Conservation (phyloP, 2,888 invertebrate genomes). For the Ophion ellenae region DNA sequence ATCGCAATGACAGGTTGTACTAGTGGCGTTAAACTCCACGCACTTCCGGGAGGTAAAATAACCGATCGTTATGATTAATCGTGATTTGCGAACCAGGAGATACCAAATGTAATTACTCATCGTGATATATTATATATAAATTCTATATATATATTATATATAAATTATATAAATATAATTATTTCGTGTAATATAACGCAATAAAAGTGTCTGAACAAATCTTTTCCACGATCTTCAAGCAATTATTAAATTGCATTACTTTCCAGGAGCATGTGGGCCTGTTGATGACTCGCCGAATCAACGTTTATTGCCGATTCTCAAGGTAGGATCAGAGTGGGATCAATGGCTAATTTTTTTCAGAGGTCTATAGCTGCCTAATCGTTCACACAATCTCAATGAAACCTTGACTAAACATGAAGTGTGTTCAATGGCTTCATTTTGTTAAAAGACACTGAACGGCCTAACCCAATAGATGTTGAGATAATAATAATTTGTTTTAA, state of each 20-base stretch:
- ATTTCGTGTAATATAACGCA: conserved; percentile 69
- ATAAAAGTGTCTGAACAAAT: conserved; percentile 66
- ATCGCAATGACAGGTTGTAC: conserved; percentile 68
- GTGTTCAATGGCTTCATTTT: no score
- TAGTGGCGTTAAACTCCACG: conserved; percentile 69
- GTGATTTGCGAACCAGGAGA: conserved; percentile 64
- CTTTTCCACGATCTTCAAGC: background rate
- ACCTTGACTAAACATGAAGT: no score
- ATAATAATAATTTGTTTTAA: no score
- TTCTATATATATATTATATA: conserved; percentile 77
- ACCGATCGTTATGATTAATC: conserved; percentile 56
- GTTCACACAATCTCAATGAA: no score
- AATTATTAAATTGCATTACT: background rate
- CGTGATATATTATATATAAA: conserved; percentile 79
- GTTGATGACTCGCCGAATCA: no score
- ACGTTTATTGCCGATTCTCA: no score
- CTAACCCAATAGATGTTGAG: no score
- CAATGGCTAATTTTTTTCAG: no score
- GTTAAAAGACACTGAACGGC: no score
- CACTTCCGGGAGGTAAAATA: conserved; percentile 61
- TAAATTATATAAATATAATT: conserved; percentile 67
- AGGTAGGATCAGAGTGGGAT: no score
- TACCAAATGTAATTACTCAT: conserved; percentile 79
- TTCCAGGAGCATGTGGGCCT: no score
- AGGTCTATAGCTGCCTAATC: no score